Percentiles rank a stretch among this genome's conserved stretches.
phyloP scores from a whole-genome alignment of 1,140 invertebrate genomes.

The Choristoneura fumiferana region DNA sequence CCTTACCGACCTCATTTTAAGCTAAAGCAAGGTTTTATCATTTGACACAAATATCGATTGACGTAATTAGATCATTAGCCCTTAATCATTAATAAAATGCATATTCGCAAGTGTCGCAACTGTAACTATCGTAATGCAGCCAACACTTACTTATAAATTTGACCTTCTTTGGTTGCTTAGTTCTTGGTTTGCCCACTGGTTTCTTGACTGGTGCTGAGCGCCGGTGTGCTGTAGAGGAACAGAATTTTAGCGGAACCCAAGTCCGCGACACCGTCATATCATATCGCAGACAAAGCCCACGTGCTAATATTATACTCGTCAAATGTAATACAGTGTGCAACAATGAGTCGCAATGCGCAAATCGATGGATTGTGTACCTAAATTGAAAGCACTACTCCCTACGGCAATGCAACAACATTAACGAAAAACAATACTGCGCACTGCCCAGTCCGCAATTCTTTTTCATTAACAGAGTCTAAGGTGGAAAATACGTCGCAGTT shows the following conservation, averaged over 20 bases:
- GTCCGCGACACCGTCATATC: slow-evolving; percentile 26
- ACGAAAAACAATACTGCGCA: not conserved
- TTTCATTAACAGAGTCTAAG: slow-evolving; percentile 2
- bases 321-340: not conserved
- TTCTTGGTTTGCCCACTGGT: slow-evolving; percentile 84
- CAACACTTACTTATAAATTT: slow-evolving; percentile 92
- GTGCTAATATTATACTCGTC: not conserved
- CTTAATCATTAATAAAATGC: no score
- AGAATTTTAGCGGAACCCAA: slow-evolving; percentile 32
- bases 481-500: not conserved
- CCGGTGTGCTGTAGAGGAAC: slow-evolving; percentile 78
- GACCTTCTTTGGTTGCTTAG: slow-evolving; percentile 91
- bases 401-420: not conserved
- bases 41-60: no score
- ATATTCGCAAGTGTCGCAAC: not conserved
- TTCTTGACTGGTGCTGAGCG: slow-evolving; percentile 87
- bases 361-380: not conserved
- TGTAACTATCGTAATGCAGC: not conserved
- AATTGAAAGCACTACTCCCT: not conserved
- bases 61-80: no score
- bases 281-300: slow-evolving; percentile 21
- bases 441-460: not conserved
- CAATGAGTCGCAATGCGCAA: not conserved
- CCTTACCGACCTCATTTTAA: no score
- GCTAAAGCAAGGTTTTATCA: no score